phyloP scores from a whole-genome alignment of 2,797 vertebrate species.

The Graptemys geographica region DNA sequence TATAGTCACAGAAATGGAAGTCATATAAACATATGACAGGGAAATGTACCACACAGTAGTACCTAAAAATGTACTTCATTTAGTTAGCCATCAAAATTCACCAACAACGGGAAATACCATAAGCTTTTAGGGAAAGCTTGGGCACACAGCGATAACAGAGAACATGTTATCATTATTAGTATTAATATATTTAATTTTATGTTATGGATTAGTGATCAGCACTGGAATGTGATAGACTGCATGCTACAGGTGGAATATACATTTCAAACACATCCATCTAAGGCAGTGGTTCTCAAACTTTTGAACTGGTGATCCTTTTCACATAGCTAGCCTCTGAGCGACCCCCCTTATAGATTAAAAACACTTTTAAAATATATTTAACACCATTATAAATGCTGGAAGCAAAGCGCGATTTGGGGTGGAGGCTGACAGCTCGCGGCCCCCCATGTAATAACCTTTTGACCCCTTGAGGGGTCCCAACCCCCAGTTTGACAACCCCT shows the following conservation, averaged over 20 bases:
- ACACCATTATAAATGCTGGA: no score
- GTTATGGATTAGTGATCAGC: neutral
- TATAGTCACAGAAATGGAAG: neutral
- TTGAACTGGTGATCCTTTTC: no score
- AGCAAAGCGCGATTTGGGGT: no score
- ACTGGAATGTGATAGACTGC: neutral
- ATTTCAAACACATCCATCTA: neutral
- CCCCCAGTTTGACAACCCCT: no score
- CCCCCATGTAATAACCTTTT: no score
- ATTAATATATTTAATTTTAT: neutral
- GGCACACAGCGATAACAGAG: neutral
- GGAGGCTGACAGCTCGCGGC: no score
- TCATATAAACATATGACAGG: accelerated
- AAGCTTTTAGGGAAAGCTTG: neutral
- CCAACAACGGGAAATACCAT: neutral
- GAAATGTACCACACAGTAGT: neutral
- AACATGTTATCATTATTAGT: neutral
- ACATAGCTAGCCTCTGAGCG: no score
- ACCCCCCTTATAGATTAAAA: no score
- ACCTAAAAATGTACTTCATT: neutral
- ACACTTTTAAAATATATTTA: no score
- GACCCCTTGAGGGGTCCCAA: no score
- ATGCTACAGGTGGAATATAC: no score
- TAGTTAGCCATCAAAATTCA: neutral
- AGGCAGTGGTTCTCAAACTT: no score